Percentiles rank a stretch among this genome's conserved stretches.
Conservation (phyloP, 1,140 invertebrate genomes). For the Tetragonula clypearis region DNA sequence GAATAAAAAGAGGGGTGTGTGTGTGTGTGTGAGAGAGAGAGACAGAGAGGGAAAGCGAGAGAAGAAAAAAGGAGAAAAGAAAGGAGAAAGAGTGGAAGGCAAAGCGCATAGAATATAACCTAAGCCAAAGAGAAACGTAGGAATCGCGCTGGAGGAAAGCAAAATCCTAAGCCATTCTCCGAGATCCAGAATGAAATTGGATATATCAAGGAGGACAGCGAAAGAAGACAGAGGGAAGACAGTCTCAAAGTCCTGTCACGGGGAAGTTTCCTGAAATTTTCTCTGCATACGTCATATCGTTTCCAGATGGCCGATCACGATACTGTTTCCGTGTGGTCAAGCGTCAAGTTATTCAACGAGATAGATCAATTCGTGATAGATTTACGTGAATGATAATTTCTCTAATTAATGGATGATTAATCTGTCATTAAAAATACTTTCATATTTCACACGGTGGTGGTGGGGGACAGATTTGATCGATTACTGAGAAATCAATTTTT, state of each 20-base stretch:
- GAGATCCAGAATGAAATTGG: slow-evolving; percentile 53
- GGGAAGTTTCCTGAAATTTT: slow-evolving; percentile 44
- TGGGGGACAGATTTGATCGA: no score
- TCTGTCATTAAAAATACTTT: no score
- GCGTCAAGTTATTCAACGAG: slow-evolving; percentile 57
- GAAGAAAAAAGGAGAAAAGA: neutral
- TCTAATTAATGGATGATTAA: neutral
- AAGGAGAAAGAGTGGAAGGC: slow-evolving; percentile 4
- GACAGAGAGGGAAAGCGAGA: neutral
- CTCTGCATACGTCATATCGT: slow-evolving; percentile 34
- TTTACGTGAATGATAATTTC: no score
- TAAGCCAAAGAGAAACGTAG: slow-evolving; percentile 38
- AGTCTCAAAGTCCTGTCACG: slow-evolving; percentile 44
- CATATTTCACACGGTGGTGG: no score
- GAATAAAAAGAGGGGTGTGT: neutral
- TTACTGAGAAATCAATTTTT: no score
- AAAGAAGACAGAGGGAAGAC: slow-evolving; percentile 32
- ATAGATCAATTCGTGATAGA: slow-evolving; percentile 43
- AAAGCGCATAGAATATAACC: slow-evolving; percentile 46
- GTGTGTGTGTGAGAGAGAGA: no score
- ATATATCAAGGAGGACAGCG: slow-evolving; percentile 45
- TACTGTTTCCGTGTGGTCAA: slow-evolving; percentile 52
- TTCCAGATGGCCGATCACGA: slow-evolving; percentile 23
- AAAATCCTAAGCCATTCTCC: slow-evolving; percentile 51
- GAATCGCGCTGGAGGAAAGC: slow-evolving; percentile 16